Percentiles rank a stretch among this genome's conserved stretches.
Evolutionary conservation across 2,797 vertebrate species (phyloP).

Genomic region (Sebastes diaconus): DNA sequence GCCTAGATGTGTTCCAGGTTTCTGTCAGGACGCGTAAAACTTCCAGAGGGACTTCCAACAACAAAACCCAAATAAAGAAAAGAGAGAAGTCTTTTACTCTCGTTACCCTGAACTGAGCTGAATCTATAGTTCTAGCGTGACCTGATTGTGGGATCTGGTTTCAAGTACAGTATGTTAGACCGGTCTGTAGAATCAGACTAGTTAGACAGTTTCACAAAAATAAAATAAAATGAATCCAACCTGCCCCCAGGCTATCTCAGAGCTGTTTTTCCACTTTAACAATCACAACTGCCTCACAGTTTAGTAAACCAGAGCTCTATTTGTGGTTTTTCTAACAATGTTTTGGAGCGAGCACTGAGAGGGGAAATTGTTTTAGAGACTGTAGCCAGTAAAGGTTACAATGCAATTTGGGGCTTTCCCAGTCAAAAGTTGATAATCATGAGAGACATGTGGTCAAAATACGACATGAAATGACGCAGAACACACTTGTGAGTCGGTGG

Average conservation of each 20-base stretch:
- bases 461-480: not conserved
- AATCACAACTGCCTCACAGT: not conserved
- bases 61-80: not conserved
- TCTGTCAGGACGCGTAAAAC: constrained; percentile 6
- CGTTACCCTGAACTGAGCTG: not conserved
- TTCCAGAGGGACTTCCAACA: not conserved
- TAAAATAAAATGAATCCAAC: not conserved
- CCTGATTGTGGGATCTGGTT: not conserved
- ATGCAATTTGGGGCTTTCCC: not conserved
- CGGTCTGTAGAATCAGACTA: not conserved
- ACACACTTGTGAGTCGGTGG: not conserved
- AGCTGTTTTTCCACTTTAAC: not conserved
- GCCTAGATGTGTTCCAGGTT: constrained; percentile 21
- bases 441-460: not conserved
- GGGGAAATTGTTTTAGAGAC: not conserved
- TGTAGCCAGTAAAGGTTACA: not conserved
- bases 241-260: not conserved
- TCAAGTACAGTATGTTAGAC: not conserved
- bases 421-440: not conserved
- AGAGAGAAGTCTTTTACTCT: not conserved
- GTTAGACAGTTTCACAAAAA: not conserved
- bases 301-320: not conserved
- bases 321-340: constrained; percentile 5
- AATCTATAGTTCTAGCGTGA: not conserved
- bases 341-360: not conserved